Percentiles rank a stretch among this genome's conserved stretches.
These are phyloP conservation scores for Sakesphorus luctuosus DNA, from an alignment of 2,113 vertebrate species.

Conservation along the genomic window DNA sequence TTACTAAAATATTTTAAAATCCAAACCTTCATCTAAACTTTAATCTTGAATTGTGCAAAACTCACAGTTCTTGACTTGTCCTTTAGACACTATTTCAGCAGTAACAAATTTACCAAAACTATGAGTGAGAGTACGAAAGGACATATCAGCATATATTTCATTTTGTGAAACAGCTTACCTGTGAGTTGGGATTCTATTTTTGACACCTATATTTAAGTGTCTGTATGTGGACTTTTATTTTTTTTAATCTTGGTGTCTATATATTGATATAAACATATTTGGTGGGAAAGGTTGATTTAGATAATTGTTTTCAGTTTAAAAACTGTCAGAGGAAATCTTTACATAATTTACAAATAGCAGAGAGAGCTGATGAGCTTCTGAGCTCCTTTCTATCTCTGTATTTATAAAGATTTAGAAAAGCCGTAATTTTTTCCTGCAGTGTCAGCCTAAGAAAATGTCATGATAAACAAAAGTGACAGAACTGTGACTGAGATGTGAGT, in stretches of 20 bases:
- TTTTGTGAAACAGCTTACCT: not conserved
- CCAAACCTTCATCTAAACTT: not conserved
- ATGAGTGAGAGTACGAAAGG: not conserved
- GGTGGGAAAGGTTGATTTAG: accelerated
- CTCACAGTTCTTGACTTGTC: not conserved
- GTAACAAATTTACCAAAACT: not conserved
- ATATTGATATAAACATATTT: not conserved
- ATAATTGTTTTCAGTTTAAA: not conserved
- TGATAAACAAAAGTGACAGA: not conserved
- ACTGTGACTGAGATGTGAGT: not conserved
- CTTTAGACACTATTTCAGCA: not conserved
- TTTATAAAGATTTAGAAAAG: not conserved
- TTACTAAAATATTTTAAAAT: not conserved
- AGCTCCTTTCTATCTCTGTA: not conserved
- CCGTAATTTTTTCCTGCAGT: not conserved
- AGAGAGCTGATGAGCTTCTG: not conserved
- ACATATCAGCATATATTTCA: not conserved
- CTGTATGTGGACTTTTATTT: not conserved
- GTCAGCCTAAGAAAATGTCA: not conserved
- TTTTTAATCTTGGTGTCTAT: not conserved
- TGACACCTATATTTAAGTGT: not conserved
- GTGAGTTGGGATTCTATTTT: not conserved
- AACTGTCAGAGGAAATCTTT: not conserved
- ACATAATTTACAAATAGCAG: not conserved
- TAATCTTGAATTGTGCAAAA: not conserved